Evolutionary conservation across 2,888 invertebrate genomes (phyloP), one percentile per base, ranked within the genome.

Genomic region (Priocnemis perturbator): DNA sequence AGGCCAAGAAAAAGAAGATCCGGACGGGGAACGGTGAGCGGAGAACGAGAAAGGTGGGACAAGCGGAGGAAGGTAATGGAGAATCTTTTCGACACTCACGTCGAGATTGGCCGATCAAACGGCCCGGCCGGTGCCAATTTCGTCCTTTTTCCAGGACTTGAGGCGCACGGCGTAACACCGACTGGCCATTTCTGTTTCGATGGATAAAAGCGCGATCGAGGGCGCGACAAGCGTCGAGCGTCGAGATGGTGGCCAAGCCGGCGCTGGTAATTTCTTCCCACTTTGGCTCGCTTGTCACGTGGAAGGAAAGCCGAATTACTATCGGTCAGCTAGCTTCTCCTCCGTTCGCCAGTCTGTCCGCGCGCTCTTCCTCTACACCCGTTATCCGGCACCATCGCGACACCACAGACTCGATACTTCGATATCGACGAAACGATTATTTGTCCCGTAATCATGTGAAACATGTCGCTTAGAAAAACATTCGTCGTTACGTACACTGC

Each of bases 91-190:
- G 67, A 61, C 57, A 57, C 63, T 63, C 68, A 15, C 57, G 71
- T 14, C 64, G 61, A 73, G 64, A 71, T 79, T 71, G 77, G 30
- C 20, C 73, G 67, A 76, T 73, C 64, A 70, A 69, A 71, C 68
- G 69, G 11, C 45, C 57, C 68, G 69, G 11, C 45, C 57, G 37
- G 17, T 56, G 52, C 61, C 73, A 73, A 75, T 79, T 63, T 73
- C 62, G 59, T 67, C 52, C 65, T 60, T 69, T 63, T 64, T 63
- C 61, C 61, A 59, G 52, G 45, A 9, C 11, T 37, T 9, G 55
- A 56, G 48, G 47, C 57, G 44, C 69, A 3, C 23, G n/a, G 20
- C 60, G 59, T 48, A 53, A 30, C 59, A 15, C 14, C 20, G 23
- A 60, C 56, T 20, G 64, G 23, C 64, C 65, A 60, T 63, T 65